Evolutionary conservation across 2,113 vertebrate genomes (phyloP).

Genomic region (Clarias batrachus): DNA sequence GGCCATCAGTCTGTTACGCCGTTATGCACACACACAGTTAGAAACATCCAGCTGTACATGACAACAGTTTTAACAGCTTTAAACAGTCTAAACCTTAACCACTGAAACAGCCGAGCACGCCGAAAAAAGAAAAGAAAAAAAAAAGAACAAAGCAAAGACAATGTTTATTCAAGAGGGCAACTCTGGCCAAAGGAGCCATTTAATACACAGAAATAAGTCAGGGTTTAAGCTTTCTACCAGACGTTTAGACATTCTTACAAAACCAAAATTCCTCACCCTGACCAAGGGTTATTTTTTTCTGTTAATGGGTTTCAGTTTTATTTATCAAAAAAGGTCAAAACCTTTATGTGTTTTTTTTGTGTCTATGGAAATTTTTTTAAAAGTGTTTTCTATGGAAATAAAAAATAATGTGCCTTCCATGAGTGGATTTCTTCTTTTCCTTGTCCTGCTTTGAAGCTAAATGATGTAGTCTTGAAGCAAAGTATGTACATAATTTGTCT

Average conservation of each 20-base stretch:
- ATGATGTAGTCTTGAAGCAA: not conserved
- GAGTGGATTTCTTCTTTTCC: not conserved
- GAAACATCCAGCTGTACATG: not conserved
- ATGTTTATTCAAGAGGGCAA: not conserved
- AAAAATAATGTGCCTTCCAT: conserved; percentile 60
- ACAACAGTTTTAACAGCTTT: not conserved
- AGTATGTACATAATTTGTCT: not conserved
- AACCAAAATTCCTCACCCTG: not conserved
- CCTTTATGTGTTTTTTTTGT: conserved; percentile 35
- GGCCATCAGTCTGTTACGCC: not conserved
- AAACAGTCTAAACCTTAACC: conserved; percentile 14
- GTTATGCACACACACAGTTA: not conserved
- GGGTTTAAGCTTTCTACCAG: conserved; percentile 1
- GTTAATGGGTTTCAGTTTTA: conserved; percentile 44
- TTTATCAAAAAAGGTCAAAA: conserved; percentile 57
- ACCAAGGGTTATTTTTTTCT: not conserved
- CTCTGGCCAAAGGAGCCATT: not conserved
- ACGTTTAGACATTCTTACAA: not conserved
- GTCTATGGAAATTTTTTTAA: conserved; percentile 37
- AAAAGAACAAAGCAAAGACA: not conserved
- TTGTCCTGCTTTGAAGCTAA: not conserved
- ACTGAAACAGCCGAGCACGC: conserved; percentile 7
- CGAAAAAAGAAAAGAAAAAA: not conserved
- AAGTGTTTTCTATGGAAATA: conserved; percentile 63
- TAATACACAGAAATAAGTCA: conserved; percentile 7